Evolutionary conservation across 2,888 invertebrate genomes (phyloP), one percentile per base, ranked within the genome.

Genomic region (Camptogramma bilineatum): DNA sequence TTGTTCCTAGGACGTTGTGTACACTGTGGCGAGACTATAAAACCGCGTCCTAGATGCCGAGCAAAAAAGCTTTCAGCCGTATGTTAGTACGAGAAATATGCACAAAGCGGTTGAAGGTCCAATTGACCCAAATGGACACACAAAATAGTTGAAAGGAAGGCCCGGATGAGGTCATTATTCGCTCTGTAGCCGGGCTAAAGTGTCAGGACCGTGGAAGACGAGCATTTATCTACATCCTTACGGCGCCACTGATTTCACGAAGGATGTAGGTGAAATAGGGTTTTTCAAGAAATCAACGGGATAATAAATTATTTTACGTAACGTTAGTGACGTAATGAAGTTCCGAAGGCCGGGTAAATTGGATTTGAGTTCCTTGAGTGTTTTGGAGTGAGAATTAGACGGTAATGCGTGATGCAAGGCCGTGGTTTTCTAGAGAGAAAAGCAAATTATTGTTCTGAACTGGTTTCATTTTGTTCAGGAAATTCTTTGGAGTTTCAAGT

Each of bases 81-180:
- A 78, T 80, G 82, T 81, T 79, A 78, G 79, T 74, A 71, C 64
- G 79, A 80, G 82, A 84, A 88, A 85, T 86, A 87, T 87, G 88
- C 86, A 87, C 84, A 85, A 84, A 88, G 86, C 87, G 79, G 80
- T 85, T 82, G 81, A 82, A 86, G 85, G 83, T 83, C 86, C 91
- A 88, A 90, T 91, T 88, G 90, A 91, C 90, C 91, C 85, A 91
- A 92, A 92, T 91, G 90, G 88, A 83, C 88, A 86, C 84, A 88
- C 87, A 87, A 88, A 80, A 90, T 90, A 91, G 90, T 87, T 86
- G 86, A 90, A 90, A 88, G 83, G 84, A 83, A 79, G 81, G 79
- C 81, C 80, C 82, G 78, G 76, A 83, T 80, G 84, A 86, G 87
- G 87, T 90, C 91, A 88, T 91, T 91, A 91, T 88, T 90, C 87